Evolutionary conservation across 2,888 invertebrate genomes (phyloP).

Genomic region (Pterostichus madidus): DNA sequence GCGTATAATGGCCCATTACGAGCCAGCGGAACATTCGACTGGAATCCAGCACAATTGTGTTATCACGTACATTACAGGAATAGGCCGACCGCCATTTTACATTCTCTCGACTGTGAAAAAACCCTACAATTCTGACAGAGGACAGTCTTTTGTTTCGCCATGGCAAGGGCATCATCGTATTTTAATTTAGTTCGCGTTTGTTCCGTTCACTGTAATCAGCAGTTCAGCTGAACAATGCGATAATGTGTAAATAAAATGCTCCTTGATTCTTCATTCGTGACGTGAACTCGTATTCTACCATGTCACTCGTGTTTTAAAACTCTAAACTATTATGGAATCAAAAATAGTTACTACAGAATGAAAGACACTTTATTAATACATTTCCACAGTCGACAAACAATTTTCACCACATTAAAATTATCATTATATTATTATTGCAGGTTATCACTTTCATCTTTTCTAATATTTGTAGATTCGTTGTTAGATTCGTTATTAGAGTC

Average conservation of each 20-base stretch:
- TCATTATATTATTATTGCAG: no score
- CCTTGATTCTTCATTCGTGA: no score
- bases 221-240: not conserved
- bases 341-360: no score
- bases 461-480: no score
- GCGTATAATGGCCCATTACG: slow-evolving; percentile 71
- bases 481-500: no score
- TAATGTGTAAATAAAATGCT: not conserved
- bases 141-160: slow-evolving; percentile 28
- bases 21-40: slow-evolving; percentile 68
- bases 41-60: slow-evolving; percentile 68
- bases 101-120: slow-evolving; percentile 51
- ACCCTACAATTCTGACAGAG: slow-evolving; percentile 2
- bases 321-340: no score
- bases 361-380: no score
- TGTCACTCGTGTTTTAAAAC: no score
- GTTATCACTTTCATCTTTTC: no score
- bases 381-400: no score
- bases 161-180: slow-evolving; percentile 27
- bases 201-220: not conserved
- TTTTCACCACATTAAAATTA: no score
- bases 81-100: slow-evolving; percentile 37
- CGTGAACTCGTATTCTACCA: no score
- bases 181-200: slow-evolving; percentile 22
- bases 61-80: slow-evolving; percentile 55